Conservation (phyloP, 2,113 vertebrate genomes). For the Diadophis punctatus region DNA sequence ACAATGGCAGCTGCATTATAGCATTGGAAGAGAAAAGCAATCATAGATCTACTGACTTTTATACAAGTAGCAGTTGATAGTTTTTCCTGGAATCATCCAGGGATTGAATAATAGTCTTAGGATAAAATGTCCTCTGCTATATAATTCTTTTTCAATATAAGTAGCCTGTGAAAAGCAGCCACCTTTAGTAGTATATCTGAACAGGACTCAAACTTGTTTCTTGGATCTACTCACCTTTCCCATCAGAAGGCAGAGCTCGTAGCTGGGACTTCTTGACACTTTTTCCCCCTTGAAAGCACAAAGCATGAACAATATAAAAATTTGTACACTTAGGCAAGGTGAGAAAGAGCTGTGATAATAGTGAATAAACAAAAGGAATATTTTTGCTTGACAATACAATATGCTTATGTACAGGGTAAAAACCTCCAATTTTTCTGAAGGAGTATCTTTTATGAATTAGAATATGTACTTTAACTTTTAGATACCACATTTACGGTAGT, state of each 20-base stretch:
- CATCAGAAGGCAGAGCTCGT: constrained; percentile 58
- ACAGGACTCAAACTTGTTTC: neutral
- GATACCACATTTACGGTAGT: neutral
- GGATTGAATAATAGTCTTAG: neutral
- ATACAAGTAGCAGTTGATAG: neutral
- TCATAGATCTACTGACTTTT: neutral
- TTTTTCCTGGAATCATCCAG: neutral
- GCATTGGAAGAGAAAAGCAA: neutral
- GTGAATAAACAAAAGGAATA: neutral
- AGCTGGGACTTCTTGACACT: constrained; percentile 72
- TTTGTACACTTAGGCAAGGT: neutral
- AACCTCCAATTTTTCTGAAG: neutral
- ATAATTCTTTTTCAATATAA: neutral
- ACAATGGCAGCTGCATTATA: neutral
- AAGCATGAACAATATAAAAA: constrained; percentile 15
- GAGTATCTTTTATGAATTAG: neutral
- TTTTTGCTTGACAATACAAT: neutral
- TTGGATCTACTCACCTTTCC: constrained; percentile 69
- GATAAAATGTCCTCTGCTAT: neutral
- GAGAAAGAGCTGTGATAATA: neutral
- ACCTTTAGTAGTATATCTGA: neutral
- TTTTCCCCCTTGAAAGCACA: constrained; percentile 70
- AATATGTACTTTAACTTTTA: neutral
- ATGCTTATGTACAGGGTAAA: neutral
- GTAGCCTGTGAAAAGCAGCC: neutral